Evolutionary conservation across 2,113 vertebrate species (phyloP), one percentile per base, ranked within the genome.

Genomic region (Actenoides hombroni): DNA sequence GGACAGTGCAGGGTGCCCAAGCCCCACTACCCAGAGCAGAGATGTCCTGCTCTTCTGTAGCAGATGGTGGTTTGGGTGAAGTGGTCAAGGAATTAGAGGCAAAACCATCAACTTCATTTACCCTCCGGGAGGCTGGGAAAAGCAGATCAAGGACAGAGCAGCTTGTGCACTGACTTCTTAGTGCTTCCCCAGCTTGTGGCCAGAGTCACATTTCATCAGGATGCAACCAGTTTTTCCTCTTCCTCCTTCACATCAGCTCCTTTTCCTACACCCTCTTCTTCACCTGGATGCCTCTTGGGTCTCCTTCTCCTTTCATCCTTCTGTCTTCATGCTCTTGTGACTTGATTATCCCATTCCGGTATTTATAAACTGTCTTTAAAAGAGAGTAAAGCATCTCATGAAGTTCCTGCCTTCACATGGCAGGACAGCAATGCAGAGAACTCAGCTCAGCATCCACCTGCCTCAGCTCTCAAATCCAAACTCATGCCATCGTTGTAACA

Each of bases 361-460:
- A 28, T 42, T 71, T 24, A 56, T 20, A n/a, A 68, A 13, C 42
- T 63, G 42, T 8, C 80, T 80, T 79, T 26, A 17, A 59, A 63
- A 42, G 31, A n/a, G 20, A 29, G 10, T 24, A 24, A 60, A 51
- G 9, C 18, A 13, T 21, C 39, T 63, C 37, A 4, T 8, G 31
- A 28, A 24, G 26, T 20, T 13, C 1, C 19, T 3, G 5, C 42
- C 15, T 26, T 39, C 37, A 7, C 2, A 0, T 8, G 11, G 31
- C 23, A 37, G 63, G 29, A 44, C 7, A 75, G 59, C n/a, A 7
- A 5, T 1, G 2, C 24, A 44, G 35, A 68, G 75, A 46, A 40
- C 25, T 63, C 70, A 73, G 65, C 60, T 68, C 60, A 69, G 40
- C 59, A 51, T 39, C 11, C 39, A 37, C 56, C 56, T 24, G 9